Conservation (phyloP, 2,888 invertebrate species). For the Eretmocerus hayati region DNA sequence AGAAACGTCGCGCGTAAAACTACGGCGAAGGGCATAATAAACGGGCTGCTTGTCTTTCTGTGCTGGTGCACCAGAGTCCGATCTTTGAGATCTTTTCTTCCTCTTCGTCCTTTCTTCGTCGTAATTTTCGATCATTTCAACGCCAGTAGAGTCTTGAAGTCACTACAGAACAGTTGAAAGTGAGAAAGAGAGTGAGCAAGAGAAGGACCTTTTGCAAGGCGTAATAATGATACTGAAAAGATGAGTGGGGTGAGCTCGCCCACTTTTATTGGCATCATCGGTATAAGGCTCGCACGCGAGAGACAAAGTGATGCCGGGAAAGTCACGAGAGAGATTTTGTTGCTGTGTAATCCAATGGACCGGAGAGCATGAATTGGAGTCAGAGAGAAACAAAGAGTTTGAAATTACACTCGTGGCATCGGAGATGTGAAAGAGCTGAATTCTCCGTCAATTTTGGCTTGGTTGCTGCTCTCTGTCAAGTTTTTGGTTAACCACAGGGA, state of each 20-base stretch:
- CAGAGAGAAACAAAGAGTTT: not conserved
- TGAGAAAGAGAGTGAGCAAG: no score
- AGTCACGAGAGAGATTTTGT: conserved; percentile 30
- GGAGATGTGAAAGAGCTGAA: not conserved
- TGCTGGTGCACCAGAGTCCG: no score
- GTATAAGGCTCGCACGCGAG: conserved; percentile 14
- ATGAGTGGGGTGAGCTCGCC: not conserved
- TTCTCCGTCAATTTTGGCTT: not conserved
- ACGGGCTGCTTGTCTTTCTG: no score
- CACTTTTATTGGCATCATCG: not conserved
- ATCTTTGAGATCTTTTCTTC: no score
- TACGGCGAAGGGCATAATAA: no score
- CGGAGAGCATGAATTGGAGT: not conserved
- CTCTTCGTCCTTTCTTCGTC: no score
- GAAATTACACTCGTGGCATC: no score
- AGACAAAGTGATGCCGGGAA: conserved; percentile 34
- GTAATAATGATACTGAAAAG: conserved; percentile 14
- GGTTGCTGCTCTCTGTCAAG: not conserved
- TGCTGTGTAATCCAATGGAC: not conserved
- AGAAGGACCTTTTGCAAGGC: no score
- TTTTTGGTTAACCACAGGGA: not conserved
- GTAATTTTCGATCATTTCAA: no score
- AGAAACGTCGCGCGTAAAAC: conserved; percentile 17
- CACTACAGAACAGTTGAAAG: no score
- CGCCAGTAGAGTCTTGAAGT: no score